A percentile compares a stretch with the other conserved stretches of the same genome.
phyloP scores from a whole-genome alignment of 2,113 vertebrate species.

The Lamprotornis superbus region DNA sequence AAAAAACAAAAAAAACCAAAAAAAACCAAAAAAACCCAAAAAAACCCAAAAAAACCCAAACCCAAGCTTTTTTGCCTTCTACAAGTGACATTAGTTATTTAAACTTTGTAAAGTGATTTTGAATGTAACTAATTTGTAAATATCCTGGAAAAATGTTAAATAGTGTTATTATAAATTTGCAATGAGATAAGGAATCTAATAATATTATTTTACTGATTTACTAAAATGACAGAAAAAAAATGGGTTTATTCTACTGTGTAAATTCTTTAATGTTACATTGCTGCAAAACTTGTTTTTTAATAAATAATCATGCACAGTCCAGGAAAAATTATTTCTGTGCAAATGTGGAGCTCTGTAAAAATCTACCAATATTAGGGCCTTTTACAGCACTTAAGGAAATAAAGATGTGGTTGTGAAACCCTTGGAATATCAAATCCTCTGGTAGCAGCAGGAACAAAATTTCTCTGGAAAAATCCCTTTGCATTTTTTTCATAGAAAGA shows the following conservation, averaged over 20 bases:
- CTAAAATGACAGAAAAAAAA: neutral
- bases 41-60: neutral
- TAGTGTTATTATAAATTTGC: neutral
- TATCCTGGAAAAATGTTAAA: neutral
- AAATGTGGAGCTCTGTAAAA: neutral
- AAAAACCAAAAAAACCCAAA: neutral
- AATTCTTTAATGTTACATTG: neutral
- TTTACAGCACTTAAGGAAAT: neutral
- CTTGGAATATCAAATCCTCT: neutral
- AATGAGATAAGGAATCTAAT: neutral
- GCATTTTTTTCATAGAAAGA: neutral
- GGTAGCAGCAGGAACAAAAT: neutral
- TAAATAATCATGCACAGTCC: neutral
- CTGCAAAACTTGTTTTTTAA: neutral
- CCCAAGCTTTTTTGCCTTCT: neutral
- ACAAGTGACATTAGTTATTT: neutral
- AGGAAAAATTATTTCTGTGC: neutral
- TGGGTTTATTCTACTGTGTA: neutral
- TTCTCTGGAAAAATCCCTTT: neutral
- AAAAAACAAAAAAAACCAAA: neutral
- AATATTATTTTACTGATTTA: neutral
- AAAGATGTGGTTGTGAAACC: neutral
- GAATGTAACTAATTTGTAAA: neutral
- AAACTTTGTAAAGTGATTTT: neutral
- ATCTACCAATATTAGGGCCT: neutral